These are phyloP conservation scores for Sminthurinus aureus DNA, from an alignment of 2,888 invertebrate genomes.

Conservation along the genomic window DNA sequence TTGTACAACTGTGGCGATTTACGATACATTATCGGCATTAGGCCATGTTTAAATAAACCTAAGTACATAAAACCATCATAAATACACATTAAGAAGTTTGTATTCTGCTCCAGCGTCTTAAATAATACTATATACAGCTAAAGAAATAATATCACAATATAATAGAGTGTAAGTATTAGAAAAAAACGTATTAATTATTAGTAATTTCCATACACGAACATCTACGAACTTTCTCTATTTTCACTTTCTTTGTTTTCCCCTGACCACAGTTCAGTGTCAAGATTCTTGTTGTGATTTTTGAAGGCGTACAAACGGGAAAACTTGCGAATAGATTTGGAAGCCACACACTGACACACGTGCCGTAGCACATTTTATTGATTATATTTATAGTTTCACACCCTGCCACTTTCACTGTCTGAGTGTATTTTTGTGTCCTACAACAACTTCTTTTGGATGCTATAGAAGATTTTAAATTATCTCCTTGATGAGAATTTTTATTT, in stretches of 20 bases:
- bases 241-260: slow-evolving; percentile 51
- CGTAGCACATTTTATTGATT: slow-evolving; percentile 57
- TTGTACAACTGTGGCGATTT: too few species aligned
- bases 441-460: slow-evolving; percentile 42
- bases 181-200: too few species aligned
- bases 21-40: too few species aligned
- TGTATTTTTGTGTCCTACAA: slow-evolving; percentile 57
- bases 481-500: background rate
- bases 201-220: slow-evolving; percentile 57
- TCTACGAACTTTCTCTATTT: slow-evolving; percentile 55
- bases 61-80: too few species aligned
- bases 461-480: slow-evolving; percentile 28
- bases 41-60: too few species aligned
- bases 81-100: too few species aligned
- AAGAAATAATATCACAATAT: too few species aligned
- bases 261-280: slow-evolving; percentile 55
- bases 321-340: slow-evolving; percentile 57
- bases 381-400: slow-evolving; percentile 58
- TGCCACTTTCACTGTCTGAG: slow-evolving; percentile 57
- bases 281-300: slow-evolving; percentile 53
- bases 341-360: slow-evolving; percentile 58
- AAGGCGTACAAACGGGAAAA: slow-evolving; percentile 57
- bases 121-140: too few species aligned
- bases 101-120: too few species aligned
- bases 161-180: too few species aligned